Base-by-base conservation (phyloP, 2,888 invertebrate genomes). In the Piscicola geometra region DNA sequence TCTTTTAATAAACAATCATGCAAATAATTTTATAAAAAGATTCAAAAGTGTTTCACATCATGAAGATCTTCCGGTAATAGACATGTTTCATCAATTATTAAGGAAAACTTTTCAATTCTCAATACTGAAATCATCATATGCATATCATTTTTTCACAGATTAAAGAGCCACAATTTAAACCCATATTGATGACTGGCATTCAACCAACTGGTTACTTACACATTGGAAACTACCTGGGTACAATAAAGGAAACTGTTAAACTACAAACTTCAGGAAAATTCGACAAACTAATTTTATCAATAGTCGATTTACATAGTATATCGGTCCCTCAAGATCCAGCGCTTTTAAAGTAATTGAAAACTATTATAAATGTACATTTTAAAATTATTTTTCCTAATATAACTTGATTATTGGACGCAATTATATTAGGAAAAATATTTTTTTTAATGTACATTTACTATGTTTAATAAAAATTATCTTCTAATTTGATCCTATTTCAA, bases 161-260 rank as follows among this genome's bases (percentile, higher is more conserved):
- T 30, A 68, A 50, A 70, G 30, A 35, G 18, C 33, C 30, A 69
- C 33, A 41, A 36, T 70, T 75, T 25, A 18, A 64, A 35, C 73
- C 73, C n/a, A 33, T 64, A 35, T 66, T 76, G 68, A 76, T 96
- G 82, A 93, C 97, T 0, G 98, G 97, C 21, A 91, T 99, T 83
- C 98, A 99, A 87, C 98, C 99, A 0, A 97, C 97, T 0, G 98
- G 98, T 28, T 87, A 89, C 1, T 88, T 97, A 78, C 99, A 99
- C 86, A 87, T 98, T 72, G 99, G 99, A 18, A 99, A 99, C 88
- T 99, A 97, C 87, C 90, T 96, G 81, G 97, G 97, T 18, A 96
- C 94, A 0, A 89, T 99, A 78, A 89, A 89, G 77, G 91, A 91
- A 83, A 97, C 95, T 91, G 89, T 92, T 30, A 88, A 90, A 28